These are phyloP conservation scores for Ptychochromis oligacanthus DNA, from an alignment of 2,113 vertebrate genomes.

Conservation along the genomic window DNA sequence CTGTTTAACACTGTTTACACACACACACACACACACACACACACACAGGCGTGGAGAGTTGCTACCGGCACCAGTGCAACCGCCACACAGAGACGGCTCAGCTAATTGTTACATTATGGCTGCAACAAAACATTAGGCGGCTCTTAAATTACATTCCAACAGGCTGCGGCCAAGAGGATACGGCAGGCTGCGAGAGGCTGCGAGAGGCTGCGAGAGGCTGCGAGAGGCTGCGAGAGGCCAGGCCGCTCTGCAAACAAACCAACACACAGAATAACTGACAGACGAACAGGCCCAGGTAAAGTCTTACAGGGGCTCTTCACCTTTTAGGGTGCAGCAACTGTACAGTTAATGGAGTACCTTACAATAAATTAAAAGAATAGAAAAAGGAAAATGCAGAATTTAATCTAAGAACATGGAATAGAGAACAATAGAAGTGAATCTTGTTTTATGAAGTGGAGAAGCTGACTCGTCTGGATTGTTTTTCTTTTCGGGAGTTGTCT, in stretches of 20 bases:
- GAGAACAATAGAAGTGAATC: background rate
- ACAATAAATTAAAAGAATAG: background rate
- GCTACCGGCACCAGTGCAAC: conserved; percentile 12
- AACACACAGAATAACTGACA: background rate
- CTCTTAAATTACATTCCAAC: conserved; percentile 77
- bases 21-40: conserved; percentile 20
- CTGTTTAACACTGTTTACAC: conserved; percentile 11
- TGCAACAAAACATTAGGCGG: conserved; percentile 68
- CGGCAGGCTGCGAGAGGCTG: background rate
- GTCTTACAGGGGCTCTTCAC: no score
- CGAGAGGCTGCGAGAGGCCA: conserved; percentile 4
- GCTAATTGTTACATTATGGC: conserved; percentile 78
- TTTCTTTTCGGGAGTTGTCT: background rate
- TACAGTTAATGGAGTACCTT: background rate
- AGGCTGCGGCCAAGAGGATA: conserved; percentile 36
- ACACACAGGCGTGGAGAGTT: background rate
- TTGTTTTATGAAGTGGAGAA: background rate
- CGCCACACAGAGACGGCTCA: conserved; percentile 39
- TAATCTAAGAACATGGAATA: background rate
- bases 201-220: background rate
- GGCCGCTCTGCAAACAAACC: background rate
- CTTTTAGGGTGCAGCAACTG: background rate
- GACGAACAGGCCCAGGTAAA: conserved; percentile 9
- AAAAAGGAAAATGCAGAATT: background rate
- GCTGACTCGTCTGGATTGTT: background rate